Evolutionary conservation across 2,113 vertebrate genomes (phyloP).

Genomic region (Zootoca vivipara): DNA sequence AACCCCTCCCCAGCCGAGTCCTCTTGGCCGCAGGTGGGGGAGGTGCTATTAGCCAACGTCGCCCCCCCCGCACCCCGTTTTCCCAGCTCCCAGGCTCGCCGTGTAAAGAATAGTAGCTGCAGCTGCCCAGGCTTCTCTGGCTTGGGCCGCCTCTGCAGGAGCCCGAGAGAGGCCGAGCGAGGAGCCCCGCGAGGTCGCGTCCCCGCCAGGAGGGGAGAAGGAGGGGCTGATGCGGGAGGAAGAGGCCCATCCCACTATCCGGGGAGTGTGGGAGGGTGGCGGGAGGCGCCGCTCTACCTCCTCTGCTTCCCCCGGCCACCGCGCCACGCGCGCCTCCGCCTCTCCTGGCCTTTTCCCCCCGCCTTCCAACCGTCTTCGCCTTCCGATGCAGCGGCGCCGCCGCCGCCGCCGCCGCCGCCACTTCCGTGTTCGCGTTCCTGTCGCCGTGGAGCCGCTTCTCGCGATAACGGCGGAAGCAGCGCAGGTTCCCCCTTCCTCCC

Average conservation of each 20-base stretch:
- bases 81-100: no score
- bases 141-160: neutral
- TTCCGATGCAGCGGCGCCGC: neutral
- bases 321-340: neutral
- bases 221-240: neutral
- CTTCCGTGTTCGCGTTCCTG: slow-evolving; percentile 5
- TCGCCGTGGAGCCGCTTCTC: neutral
- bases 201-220: neutral
- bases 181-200: neutral
- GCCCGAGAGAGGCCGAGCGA: neutral
- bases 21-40: no score
- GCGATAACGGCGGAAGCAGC: neutral
- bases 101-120: no score
- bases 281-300: neutral
- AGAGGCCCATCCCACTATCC: no score
- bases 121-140: no score
- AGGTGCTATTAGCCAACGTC: no score
- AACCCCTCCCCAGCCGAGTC: neutral
- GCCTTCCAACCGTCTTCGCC: neutral
- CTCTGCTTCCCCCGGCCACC: neutral
- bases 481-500: neutral
- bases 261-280: no score
- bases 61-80: neutral
- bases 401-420: neutral
- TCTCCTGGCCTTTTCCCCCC: neutral